These are phyloP conservation scores for Drosophila parthenogenetica DNA, from an alignment of 2,888 invertebrate species.

Conservation along the genomic window DNA sequence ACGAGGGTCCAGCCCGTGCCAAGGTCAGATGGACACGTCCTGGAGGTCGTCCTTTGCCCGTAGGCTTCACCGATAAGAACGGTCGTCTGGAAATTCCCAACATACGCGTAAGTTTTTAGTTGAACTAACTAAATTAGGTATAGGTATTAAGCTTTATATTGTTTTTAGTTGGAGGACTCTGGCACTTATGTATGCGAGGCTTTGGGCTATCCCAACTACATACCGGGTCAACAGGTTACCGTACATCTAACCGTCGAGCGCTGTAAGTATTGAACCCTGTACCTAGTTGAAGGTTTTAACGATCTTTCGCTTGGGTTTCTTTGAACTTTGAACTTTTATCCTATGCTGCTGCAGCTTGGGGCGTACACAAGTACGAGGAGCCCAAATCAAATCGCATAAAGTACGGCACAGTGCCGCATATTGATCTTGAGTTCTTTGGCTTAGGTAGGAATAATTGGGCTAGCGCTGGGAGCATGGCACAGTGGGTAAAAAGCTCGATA, in stretches of 20 bases:
- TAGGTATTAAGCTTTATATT: not conserved
- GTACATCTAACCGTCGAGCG: conserved; percentile 91
- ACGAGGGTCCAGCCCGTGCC: conserved; percentile 92
- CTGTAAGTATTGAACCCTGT: conserved; percentile 87
- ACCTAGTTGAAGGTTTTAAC: no score
- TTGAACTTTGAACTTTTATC: not conserved
- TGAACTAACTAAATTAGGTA: no score
- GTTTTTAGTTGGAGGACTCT: conserved; percentile 88
- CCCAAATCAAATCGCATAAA: conserved; percentile 85
- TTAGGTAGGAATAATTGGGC: conserved; percentile 85
- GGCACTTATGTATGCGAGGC: conserved; percentile 95
- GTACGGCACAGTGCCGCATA: conserved; percentile 87
- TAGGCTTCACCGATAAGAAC: conserved; percentile 89
- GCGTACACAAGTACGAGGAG: conserved; percentile 80
- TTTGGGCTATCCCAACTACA: conserved; percentile 87
- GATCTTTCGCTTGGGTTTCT: not conserved
- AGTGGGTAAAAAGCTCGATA: no score
- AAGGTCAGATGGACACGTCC: conserved; percentile 91
- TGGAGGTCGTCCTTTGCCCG: conserved; percentile 90
- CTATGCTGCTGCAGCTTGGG: conserved; percentile 83
- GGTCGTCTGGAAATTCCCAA: conserved; percentile 95
- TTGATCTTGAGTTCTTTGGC: conserved; percentile 87
- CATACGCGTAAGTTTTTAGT: conserved; percentile 87
- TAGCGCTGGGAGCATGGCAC: no score
- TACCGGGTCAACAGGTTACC: conserved; percentile 88